phyloP scores from a whole-genome alignment of 2,113 vertebrate species.

The Damaliscus lunatus region DNA sequence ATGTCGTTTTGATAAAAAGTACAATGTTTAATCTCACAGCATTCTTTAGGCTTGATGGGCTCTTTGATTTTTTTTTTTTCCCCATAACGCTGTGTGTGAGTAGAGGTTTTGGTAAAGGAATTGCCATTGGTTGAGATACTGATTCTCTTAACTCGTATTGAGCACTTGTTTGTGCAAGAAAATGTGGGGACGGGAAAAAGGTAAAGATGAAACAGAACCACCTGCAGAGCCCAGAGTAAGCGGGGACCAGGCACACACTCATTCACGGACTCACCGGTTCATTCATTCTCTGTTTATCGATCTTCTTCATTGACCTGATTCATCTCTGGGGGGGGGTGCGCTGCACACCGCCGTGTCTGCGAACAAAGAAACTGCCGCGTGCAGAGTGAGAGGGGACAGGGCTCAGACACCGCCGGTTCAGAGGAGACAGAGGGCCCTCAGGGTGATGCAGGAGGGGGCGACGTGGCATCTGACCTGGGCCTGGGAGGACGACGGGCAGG shows the following conservation, averaged over 20 bases:
- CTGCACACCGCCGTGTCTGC: rapidly evolving
- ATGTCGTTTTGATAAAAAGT: neutral
- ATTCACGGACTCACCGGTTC: rapidly evolving
- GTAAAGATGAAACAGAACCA: rapidly evolving
- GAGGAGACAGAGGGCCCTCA: rapidly evolving
- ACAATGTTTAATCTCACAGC: neutral
- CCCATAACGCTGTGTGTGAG: neutral
- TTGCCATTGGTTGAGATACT: neutral
- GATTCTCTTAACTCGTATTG: neutral
- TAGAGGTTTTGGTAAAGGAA: neutral
- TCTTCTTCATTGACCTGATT: neutral
- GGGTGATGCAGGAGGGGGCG: rapidly evolving
- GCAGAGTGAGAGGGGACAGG: neutral
- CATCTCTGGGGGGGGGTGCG: rapidly evolving
- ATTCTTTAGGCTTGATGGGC: neutral
- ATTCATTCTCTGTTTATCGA: rapidly evolving
- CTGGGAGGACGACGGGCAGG: rapidly evolving
- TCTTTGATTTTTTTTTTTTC: neutral
- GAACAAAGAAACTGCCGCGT: rapidly evolving
- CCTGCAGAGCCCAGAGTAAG: neutral
- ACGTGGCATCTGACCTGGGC: rapidly evolving
- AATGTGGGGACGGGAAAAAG: rapidly evolving
- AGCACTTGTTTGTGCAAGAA: neutral
- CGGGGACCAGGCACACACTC: rapidly evolving
- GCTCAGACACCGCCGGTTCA: rapidly evolving